A percentile compares a stretch with the other conserved stretches of the same genome.
Conservation (phyloP, 2,113 vertebrate species). For the Bagarius yarrelli region DNA sequence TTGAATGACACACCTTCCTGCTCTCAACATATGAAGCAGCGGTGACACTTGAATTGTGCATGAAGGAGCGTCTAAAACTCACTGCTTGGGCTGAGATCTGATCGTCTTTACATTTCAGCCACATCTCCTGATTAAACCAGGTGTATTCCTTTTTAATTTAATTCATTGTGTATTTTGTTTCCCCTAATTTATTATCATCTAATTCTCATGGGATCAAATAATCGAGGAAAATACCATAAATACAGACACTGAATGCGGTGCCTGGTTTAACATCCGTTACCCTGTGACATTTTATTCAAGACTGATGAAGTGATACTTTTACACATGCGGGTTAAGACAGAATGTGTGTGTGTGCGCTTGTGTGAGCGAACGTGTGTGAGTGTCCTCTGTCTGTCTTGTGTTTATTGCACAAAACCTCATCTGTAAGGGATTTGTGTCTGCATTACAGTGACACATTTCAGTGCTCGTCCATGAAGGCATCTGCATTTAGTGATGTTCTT, state of each 20-base stretch:
- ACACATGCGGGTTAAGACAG: slow-evolving; percentile 47
- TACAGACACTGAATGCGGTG: slow-evolving; percentile 67
- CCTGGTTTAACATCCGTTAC: slow-evolving; percentile 43
- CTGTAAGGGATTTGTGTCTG: slow-evolving; percentile 29
- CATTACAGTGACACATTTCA: slow-evolving; percentile 40
- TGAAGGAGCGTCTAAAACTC: slow-evolving; percentile 61
- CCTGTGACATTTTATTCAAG: slow-evolving; percentile 48
- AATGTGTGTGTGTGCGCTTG: slow-evolving; percentile 33
- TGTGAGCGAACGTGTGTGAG: slow-evolving; percentile 33
- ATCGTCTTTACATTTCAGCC: slow-evolving; percentile 63
- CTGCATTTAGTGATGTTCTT: slow-evolving; percentile 9
- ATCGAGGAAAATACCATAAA: slow-evolving; percentile 59
- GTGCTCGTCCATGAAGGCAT: slow-evolving; percentile 39
- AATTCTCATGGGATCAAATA: slow-evolving; percentile 64
- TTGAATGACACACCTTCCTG: slow-evolving; percentile 55
- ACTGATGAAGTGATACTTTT: slow-evolving; percentile 48
- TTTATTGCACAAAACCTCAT: slow-evolving; percentile 13
- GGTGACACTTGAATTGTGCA: slow-evolving; percentile 57
- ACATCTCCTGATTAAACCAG: slow-evolving; percentile 63
- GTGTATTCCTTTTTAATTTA: slow-evolving; percentile 67
- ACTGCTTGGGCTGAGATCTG: slow-evolving; percentile 57
- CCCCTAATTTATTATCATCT: slow-evolving; percentile 47
- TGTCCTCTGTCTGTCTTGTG: slow-evolving; percentile 10
- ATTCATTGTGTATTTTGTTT: slow-evolving; percentile 69
- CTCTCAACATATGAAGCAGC: slow-evolving; percentile 46